These are phyloP conservation scores for Rhaphigaster nebulosa DNA, from an alignment of 2,888 invertebrate species.

Conservation along the genomic window DNA sequence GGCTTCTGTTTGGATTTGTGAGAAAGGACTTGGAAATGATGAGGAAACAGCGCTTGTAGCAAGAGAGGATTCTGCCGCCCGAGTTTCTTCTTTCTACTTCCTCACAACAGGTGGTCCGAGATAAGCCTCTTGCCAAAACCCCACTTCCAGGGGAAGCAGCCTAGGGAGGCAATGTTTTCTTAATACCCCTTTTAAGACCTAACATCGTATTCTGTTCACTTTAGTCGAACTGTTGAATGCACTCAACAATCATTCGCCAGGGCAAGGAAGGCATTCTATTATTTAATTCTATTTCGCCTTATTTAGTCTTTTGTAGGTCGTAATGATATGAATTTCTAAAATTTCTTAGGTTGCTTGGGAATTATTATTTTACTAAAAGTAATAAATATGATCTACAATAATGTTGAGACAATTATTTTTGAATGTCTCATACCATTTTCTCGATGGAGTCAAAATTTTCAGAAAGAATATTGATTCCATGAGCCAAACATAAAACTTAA, in stretches of 20 bases:
- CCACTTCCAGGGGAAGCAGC: neutral
- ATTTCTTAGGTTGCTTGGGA: too few species aligned
- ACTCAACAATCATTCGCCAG: neutral
- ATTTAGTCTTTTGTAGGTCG: too few species aligned
- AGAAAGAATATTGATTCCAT: too few species aligned
- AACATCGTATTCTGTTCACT: neutral
- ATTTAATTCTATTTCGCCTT: neutral
- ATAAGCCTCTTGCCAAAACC: conserved; percentile 28
- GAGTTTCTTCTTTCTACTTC: neutral
- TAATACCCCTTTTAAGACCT: conserved; percentile 23
- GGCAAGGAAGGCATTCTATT: neutral
- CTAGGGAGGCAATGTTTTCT: conserved; percentile 2
- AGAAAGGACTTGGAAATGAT: neutral
- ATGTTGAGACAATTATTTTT: too few species aligned
- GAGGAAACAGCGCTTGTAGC: too few species aligned
- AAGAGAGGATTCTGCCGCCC: neutral
- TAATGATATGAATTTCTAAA: too few species aligned
- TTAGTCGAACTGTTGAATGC: neutral
- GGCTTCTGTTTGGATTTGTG: neutral
- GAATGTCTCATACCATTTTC: too few species aligned
- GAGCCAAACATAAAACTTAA: too few species aligned
- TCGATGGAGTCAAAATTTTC: too few species aligned
- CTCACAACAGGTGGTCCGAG: conserved; percentile 5
- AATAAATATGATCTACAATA: too few species aligned
- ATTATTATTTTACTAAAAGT: too few species aligned